Conservation (phyloP, 1,140 invertebrate species). For the Philaenus spumarius region DNA sequence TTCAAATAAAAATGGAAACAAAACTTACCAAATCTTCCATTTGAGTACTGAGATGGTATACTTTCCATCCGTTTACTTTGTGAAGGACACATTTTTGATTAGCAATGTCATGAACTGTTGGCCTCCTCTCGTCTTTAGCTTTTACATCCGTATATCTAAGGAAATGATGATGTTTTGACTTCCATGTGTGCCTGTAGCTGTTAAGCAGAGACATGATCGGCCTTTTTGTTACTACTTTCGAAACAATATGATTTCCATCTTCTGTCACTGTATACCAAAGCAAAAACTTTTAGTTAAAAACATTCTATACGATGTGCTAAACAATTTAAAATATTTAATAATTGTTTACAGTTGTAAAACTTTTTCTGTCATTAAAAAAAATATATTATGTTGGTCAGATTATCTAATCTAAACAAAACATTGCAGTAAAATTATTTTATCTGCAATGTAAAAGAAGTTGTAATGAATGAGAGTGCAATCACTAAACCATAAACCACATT, state of each 20-base stretch:
- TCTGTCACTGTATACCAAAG: neutral
- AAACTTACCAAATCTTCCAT: conserved; percentile 80
- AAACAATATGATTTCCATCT: neutral
- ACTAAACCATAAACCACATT: no score
- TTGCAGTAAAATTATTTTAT: no score
- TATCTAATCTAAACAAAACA: no score
- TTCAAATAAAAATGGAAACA: conserved; percentile 15
- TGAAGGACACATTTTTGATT: conserved; percentile 81
- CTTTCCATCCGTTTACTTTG: conserved; percentile 92
- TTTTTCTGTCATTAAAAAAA: no score
- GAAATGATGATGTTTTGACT: conserved; percentile 72
- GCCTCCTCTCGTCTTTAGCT: conserved; percentile 73
- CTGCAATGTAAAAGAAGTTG: no score
- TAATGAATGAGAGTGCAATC: no score
- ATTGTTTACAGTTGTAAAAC: no score
- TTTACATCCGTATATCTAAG: conserved; percentile 79
- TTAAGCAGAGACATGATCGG: conserved; percentile 42
- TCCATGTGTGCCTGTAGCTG: conserved; percentile 45
- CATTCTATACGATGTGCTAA: no score
- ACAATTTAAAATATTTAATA: no score
- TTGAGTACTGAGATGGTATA: conserved; percentile 84
- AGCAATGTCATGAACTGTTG: conserved; percentile 80
- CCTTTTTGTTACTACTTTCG: conserved; percentile 34
- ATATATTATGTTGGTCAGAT: no score
- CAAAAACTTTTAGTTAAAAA: neutral